Evolutionary conservation across 2,113 vertebrate genomes (phyloP), one percentile per base, ranked within the genome.

Genomic region (Dromiciops gliroides): DNA sequence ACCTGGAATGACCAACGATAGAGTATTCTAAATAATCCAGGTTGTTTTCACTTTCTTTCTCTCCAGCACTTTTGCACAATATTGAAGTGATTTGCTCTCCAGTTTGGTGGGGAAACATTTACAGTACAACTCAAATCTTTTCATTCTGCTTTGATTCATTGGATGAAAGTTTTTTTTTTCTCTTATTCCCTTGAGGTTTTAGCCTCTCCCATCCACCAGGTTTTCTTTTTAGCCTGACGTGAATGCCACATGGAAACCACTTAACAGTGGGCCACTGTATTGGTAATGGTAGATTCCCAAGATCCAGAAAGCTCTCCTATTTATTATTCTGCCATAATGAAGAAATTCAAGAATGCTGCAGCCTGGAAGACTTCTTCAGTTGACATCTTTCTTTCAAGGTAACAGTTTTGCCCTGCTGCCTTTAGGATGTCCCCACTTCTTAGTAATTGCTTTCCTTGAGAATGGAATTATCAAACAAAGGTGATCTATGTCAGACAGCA

Each of bases 351-450:
- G 95, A 94, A 92, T 94, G 16, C 53, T 96, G 56, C 53, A 60
- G 48, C 56, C 44, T 94, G 53, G 92, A 90, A 94, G 91, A 98
- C 90, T 25, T 95, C 51, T 97, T 14, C 83, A 89, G 95, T 93
- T 95, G 91, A 90, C 95, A 31, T 93, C 95, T 94, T 93, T 97
- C 91, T 94, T 97, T 97, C 96, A 97, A 97, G 92, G 83, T 26
- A 97, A 91, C 11, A 5, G 51, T 95, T 94, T 0, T 1, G 52
- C 91, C 89, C n/a, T 44, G 44, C 44, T 0, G 0, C 4, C 51
- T 95, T 93, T 95, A 37, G 83, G 48, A 16, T 51, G 88, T 91
- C 50, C 51, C 83, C 53, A 3, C 93, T 96, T 96, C 23, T 94
- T 93, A 90, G 50, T n/a, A 90, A 47, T 37, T 90, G 56, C 89